phyloP scores from a whole-genome alignment of 2,797 vertebrate genomes.

The Rhinella marina region DNA sequence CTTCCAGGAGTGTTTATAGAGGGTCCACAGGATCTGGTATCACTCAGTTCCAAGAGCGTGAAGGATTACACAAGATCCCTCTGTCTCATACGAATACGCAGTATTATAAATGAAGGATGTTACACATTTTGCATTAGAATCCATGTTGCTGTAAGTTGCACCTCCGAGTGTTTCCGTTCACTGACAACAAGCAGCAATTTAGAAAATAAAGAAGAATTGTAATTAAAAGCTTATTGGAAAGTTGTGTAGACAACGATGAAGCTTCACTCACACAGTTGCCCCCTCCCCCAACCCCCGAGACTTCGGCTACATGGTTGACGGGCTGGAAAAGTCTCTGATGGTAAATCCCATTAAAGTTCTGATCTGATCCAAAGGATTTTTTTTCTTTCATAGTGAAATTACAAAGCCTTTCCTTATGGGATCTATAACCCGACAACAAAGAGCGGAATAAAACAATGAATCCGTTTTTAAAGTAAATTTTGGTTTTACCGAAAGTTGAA shows the following conservation, averaged over 20 bases:
- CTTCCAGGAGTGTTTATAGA: too few species aligned
- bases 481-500: not conserved
- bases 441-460: not conserved
- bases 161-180: not conserved
- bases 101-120: too few species aligned
- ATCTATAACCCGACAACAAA: constrained; percentile 29
- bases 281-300: too few species aligned
- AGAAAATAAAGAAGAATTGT: not conserved
- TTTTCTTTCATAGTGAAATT: not conserved
- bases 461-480: constrained; percentile 36
- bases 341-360: not conserved
- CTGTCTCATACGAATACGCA: too few species aligned
- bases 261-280: not conserved
- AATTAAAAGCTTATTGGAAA: not conserved
- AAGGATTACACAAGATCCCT: too few species aligned
- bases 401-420: constrained; percentile 31
- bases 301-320: not conserved
- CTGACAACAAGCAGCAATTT: not conserved
- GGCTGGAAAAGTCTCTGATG: not conserved
- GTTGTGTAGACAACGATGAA: not conserved
- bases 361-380: not conserved
- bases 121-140: too few species aligned
- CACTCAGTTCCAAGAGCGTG: too few species aligned
- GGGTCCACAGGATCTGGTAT: too few species aligned
- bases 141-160: not conserved